Evolutionary conservation across 2,113 vertebrate species (phyloP), one percentile per base, ranked within the genome.

Genomic region (Calonectris borealis): DNA sequence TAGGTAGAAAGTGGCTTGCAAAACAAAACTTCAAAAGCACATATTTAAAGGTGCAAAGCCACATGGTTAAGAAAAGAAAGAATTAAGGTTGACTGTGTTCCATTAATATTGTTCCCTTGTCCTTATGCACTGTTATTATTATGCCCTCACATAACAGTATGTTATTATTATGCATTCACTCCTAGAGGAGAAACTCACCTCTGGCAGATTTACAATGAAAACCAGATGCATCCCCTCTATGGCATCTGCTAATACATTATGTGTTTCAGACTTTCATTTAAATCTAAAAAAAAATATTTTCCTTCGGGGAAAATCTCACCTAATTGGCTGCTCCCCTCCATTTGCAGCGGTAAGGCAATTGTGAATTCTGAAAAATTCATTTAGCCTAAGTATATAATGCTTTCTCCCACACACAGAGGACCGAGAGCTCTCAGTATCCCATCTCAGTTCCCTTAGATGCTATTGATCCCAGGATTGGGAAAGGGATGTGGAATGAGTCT

Each of bases 181-280:
- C 66, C 66, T 60, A 36, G 83, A 95, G 55, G 60, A 92, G 93
- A 89, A 95, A 79, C 81, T 60, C 79, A 91, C 84, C 94, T 61
- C 89, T 65, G 86, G 93, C 91, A 93, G 86, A 60, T 60, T 87
- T 61, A 83, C 73, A 96, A 72, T 91, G 94, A 79, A 85, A 96
- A 87, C 86, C 93, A 97, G 94, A 93, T 96, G 93, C 81, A 95
- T 61, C 84, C 77, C 34, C 65, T 76, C 91, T 31, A 10, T 34
- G 80, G 78, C 93, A 94, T 93, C 89, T 93, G 86, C 86, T 87
- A 38, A 91, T 62, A 60, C 31, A 36, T 85, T 64, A 55, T 83
- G 81, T 73, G 83, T 48, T 93, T 87, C 94, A 93, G 93, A 44
- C 52, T 89, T 89, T 24, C 64, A 86, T 95, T 91, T 93, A 38